Base-by-base conservation (phyloP, 2,797 vertebrate species). In the Esox lucius region DNA sequence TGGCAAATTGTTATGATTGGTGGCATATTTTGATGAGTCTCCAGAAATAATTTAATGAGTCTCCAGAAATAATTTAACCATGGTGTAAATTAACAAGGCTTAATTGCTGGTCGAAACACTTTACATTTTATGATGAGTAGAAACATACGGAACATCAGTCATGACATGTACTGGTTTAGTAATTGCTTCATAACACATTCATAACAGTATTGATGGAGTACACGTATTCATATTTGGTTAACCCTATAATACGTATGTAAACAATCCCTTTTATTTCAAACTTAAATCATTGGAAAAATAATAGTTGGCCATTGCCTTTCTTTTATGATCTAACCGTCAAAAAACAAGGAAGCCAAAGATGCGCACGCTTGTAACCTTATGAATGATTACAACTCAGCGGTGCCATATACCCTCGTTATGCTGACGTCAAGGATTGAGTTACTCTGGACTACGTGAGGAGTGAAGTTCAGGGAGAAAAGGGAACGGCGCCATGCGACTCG, bases 401-500 rank as follows among this genome's bases (percentile, higher is more conserved):
- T 9, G 24, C 17, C 13, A 22, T 24, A 24, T 26, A 22, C 42
- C 68, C 68, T 51, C 46, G 39, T 16, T 49, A 9, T 49, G 42
- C 68, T 70, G 68, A 70, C 68, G 68, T 51, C 68, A 51, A n/a
- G 7, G 46, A 24, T 24, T 51, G 16, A 16, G 46, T 49, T 28
- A 51, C 68, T 26, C 15, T 70, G 68, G 68, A 26, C 46, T 51
- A 70, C 68, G 68, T 70, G 68, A n/a, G 68, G 42, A 69, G 39
- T 24, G 42, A 51, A 28, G 46, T 49, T 49, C 42, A 48, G 46
- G 66, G 22, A 9, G 9, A 8, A 46, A 24, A 12, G 39, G 39
- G 35, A 11, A 24, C 26, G 26, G 15, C 62, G 62, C 62, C 62
- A 65, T 65, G 62, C 62, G 62, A 31, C 62, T 65, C 26, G 24